Percentiles rank a stretch among this genome's conserved stretches.
phyloP scores from a whole-genome alignment of 2,797 vertebrate genomes.

The Sandelia bainsii region DNA sequence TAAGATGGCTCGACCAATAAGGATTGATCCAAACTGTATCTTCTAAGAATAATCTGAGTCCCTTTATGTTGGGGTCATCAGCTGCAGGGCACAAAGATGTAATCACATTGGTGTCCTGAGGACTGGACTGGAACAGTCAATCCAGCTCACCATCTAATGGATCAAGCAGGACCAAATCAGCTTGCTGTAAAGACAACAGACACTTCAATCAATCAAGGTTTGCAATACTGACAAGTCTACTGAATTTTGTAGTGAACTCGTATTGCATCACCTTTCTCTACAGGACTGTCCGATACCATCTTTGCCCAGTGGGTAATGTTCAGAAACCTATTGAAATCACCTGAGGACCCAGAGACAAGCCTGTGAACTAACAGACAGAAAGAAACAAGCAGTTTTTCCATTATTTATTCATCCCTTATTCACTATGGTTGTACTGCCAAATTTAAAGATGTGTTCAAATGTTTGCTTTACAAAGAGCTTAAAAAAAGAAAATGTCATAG shows the following conservation, averaged over 20 bases:
- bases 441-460: background rate
- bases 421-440: background rate
- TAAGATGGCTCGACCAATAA: background rate
- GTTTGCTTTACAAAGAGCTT: background rate
- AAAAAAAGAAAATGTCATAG: background rate
- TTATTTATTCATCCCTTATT: too few relatives aligned
- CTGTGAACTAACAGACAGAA: constrained; percentile 29
- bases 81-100: background rate
- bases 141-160: background rate
- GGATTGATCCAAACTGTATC: background rate
- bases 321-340: background rate
- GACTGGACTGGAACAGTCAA: background rate
- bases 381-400: background rate
- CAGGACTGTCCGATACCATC: background rate
- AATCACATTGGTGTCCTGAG: background rate
- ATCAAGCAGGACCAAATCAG: background rate
- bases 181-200: constrained; percentile 23
- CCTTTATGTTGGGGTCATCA: background rate
- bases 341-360: background rate
- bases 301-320: too few relatives aligned
- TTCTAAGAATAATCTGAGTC: background rate
- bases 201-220: background rate
- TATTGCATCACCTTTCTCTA: constrained; percentile 20
- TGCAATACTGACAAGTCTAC: background rate
- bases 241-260: background rate